Evolutionary conservation across 1,140 invertebrate genomes (phyloP).

Genomic region (Latrodectus geometricus): DNA sequence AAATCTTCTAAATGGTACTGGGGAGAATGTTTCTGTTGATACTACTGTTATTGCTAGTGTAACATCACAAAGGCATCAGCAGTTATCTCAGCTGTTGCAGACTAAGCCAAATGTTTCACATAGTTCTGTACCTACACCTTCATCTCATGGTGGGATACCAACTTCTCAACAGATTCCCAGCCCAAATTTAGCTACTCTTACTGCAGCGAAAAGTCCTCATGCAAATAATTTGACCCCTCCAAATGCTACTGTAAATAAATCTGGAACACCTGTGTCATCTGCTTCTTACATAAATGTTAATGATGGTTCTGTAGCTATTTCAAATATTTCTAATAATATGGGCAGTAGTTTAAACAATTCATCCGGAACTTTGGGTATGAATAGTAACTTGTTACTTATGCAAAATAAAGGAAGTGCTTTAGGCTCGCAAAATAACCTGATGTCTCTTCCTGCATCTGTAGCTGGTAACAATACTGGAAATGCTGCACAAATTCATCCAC

Average conservation of each 20-base stretch:
- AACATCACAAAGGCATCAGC: slow-evolving; percentile 59
- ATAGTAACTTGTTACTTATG: slow-evolving; percentile 48
- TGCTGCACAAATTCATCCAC: slow-evolving; percentile 57
- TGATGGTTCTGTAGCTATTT: slow-evolving; percentile 45
- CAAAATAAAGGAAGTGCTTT: slow-evolving; percentile 48
- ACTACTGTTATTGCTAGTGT: slow-evolving; percentile 29
- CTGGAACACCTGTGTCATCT: slow-evolving; percentile 54
- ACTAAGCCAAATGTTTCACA: slow-evolving; percentile 59
- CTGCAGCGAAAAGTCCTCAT: slow-evolving; percentile 67
- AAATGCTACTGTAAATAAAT: slow-evolving; percentile 60
- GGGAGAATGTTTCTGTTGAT: slow-evolving; percentile 58
- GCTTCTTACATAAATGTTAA: slow-evolving; percentile 43
- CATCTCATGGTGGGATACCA: slow-evolving; percentile 42
- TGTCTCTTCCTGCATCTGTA: slow-evolving; percentile 52
- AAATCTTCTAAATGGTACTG: slow-evolving; percentile 66
- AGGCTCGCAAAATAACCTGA: slow-evolving; percentile 29
- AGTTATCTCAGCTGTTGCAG: slow-evolving; percentile 64
- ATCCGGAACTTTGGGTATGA: slow-evolving; percentile 48
- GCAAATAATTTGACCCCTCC: slow-evolving; percentile 63
- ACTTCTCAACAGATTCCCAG: slow-evolving; percentile 47
- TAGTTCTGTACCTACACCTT: slow-evolving; percentile 41
- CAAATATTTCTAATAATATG: slow-evolving; percentile 62
- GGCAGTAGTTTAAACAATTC: slow-evolving; percentile 60
- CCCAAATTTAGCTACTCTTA: slow-evolving; percentile 62
- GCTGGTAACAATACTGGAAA: slow-evolving; percentile 52